These are phyloP conservation scores for Prochilodus magdalenae DNA, from an alignment of 2,113 vertebrate genomes.

Conservation along the genomic window DNA sequence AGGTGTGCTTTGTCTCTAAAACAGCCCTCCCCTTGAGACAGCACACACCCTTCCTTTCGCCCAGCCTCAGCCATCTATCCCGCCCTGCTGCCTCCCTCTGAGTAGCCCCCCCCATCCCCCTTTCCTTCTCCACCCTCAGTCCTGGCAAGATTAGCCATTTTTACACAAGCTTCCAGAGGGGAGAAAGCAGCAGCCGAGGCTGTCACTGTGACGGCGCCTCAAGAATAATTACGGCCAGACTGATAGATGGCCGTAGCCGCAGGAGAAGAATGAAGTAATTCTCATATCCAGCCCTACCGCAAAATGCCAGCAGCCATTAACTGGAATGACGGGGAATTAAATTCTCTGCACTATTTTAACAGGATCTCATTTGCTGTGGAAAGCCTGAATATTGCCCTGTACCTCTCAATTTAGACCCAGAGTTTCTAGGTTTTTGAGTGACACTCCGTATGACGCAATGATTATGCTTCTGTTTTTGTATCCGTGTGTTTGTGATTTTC, in stretches of 20 bases:
- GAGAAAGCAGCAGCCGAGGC: constrained; percentile 47
- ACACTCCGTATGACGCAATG: not conserved
- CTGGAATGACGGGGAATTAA: constrained; percentile 51
- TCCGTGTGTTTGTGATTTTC: not conserved
- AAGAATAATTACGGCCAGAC: constrained; percentile 59
- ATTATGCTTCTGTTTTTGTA: not conserved
- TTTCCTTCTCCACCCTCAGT: constrained; percentile 42
- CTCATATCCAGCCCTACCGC: constrained; percentile 57
- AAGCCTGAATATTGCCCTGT: constrained; percentile 48
- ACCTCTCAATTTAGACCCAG: constrained; percentile 35
- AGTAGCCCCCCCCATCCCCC: not conserved
- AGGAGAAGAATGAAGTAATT: constrained; percentile 62
- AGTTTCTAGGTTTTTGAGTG: constrained; percentile 25
- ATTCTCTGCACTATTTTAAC: constrained; percentile 52
- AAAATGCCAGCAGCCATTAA: constrained; percentile 61
- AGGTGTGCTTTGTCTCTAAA: constrained; percentile 46
- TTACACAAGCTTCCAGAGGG: constrained; percentile 35
- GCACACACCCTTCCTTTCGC: not conserved
- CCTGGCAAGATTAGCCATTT: constrained; percentile 50
- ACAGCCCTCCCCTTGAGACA: not conserved
- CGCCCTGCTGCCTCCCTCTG: not conserved
- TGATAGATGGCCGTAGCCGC: constrained; percentile 61
- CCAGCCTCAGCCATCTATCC: not conserved
- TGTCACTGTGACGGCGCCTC: constrained; percentile 62
- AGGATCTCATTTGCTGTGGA: constrained; percentile 44